These are phyloP conservation scores for Hirudinaria manillensis DNA, from an alignment of 2,888 invertebrate genomes.

Conservation along the genomic window DNA sequence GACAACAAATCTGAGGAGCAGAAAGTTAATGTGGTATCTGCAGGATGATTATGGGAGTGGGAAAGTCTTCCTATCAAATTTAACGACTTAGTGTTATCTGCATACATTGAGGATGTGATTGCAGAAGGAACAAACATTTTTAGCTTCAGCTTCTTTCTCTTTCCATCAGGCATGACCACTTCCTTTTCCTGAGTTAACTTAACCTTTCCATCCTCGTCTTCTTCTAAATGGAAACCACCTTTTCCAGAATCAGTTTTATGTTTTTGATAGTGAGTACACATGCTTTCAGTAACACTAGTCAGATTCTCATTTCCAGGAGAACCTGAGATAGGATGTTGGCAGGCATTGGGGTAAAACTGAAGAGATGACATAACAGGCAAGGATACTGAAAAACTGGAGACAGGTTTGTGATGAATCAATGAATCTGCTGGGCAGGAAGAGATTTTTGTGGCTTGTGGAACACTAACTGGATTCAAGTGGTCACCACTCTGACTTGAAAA, in stretches of 20 bases:
- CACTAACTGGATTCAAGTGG: neutral
- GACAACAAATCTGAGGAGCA: no score
- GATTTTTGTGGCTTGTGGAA: neutral
- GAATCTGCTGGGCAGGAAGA: neutral
- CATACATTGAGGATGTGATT: neutral
- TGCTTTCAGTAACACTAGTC: no score
- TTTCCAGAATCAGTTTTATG: neutral
- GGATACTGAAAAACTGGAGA: neutral
- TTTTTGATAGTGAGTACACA: no score
- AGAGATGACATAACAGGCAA: neutral
- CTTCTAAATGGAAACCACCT: neutral
- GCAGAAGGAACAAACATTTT: conserved; percentile 16
- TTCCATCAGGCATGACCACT: conserved; percentile 30
- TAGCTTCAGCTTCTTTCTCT: conserved; percentile 26
- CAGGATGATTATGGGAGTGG: no score
- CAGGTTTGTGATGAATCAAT: neutral
- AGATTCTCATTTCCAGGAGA: neutral
- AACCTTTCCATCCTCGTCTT: neutral
- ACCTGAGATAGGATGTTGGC: neutral
- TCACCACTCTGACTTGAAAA: neutral
- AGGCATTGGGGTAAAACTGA: neutral
- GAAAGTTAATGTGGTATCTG: no score
- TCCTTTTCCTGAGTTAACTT: conserved; percentile 24
- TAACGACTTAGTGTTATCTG: no score
- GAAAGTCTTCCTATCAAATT: no score